Conservation (phyloP, 2,888 invertebrate species). For the Orthonevra nobilis region DNA sequence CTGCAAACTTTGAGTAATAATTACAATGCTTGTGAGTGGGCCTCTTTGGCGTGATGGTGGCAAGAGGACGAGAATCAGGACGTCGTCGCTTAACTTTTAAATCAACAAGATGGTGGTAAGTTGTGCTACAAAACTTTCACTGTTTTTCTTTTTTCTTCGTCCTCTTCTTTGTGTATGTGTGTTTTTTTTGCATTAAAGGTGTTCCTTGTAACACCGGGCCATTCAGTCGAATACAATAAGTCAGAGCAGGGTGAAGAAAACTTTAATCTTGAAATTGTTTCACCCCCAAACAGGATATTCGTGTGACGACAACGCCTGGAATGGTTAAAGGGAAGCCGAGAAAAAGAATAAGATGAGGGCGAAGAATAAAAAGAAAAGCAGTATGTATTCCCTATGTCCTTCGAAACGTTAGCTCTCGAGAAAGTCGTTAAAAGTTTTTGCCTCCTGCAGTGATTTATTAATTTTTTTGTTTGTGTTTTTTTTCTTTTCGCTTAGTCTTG, state of each 20-base stretch:
- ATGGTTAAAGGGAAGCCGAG: conserved; percentile 3
- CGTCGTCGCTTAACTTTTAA: conserved; percentile 58
- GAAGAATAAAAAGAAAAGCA: conserved; percentile 25
- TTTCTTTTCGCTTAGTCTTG: conserved; percentile 11
- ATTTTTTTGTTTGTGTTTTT: conserved; percentile 40
- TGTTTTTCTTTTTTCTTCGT: conserved; percentile 17
- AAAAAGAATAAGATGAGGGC: conserved; percentile 12
- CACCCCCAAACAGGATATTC: conserved; percentile 45
- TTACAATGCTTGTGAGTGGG: conserved; percentile 40
- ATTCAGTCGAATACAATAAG: conserved; percentile 36
- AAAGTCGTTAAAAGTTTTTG: conserved; percentile 70
- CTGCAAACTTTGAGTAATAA: conserved; percentile 61
- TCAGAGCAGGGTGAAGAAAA: conserved; percentile 38
- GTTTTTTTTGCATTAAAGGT: conserved; percentile 41
- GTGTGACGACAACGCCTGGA: conserved; percentile 10
- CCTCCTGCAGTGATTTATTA: conserved; percentile 69
- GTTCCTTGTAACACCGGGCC: conserved; percentile 36
- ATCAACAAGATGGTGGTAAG: conserved; percentile 68
- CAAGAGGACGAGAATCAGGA: background rate
- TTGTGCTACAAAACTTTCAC: conserved; percentile 60
- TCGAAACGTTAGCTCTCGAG: conserved; percentile 59
- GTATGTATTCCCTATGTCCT: conserved; percentile 47
- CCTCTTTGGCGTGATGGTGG: background rate
- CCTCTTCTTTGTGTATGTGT: background rate
- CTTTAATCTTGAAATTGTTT: conserved; percentile 69